Evolutionary conservation across 2,888 invertebrate species (phyloP).

Genomic region (Drosophila colorata): DNA sequence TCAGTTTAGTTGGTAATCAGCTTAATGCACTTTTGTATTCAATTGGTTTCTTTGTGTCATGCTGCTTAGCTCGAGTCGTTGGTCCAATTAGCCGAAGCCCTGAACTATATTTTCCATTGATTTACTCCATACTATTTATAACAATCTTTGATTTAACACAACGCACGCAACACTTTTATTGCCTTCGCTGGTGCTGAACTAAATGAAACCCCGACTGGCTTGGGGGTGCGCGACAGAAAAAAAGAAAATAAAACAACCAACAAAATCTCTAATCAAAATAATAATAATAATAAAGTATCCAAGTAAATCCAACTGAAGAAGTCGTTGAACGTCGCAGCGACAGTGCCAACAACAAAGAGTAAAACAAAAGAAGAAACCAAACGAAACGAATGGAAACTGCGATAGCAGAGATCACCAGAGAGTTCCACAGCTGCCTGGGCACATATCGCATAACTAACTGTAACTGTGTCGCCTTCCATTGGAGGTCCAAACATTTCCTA

Average conservation of each 20-base stretch:
- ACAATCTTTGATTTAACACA: slow-evolving; percentile 31
- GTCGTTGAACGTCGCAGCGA: slow-evolving; percentile 58
- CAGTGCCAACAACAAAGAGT: slow-evolving; percentile 15
- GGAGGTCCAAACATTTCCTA: slow-evolving; percentile 6
- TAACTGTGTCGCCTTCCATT: slow-evolving; percentile 32
- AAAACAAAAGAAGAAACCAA: slow-evolving; percentile 19
- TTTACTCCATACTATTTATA: slow-evolving; percentile 37
- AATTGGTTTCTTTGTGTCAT: slow-evolving; percentile 49
- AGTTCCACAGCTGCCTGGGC: slow-evolving; percentile 13
- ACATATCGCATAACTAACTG: slow-evolving; percentile 44
- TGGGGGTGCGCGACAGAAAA: slow-evolving; percentile 16
- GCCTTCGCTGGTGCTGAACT: slow-evolving; percentile 34
- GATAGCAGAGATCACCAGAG: slow-evolving; percentile 42
- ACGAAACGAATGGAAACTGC: slow-evolving; percentile 23
- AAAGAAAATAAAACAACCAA: slow-evolving; percentile 4
- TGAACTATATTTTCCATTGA: slow-evolving; percentile 57
- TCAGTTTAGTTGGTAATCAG: slow-evolving; percentile 49
- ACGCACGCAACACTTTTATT: slow-evolving; percentile 24
- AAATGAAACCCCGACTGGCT: slow-evolving; percentile 43
- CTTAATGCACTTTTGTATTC: slow-evolving; percentile 53
- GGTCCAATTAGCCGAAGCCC: slow-evolving; percentile 58
- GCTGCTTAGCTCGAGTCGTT: slow-evolving; percentile 33
- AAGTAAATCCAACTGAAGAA: slow-evolving; percentile 53
- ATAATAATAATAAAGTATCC: too few species aligned
- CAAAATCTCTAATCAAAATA: slow-evolving; percentile 63